A percentile compares a stretch with the other conserved stretches of the same genome.
Conservation (phyloP, 2,888 invertebrate genomes). For the Himalopsyche anomala region DNA sequence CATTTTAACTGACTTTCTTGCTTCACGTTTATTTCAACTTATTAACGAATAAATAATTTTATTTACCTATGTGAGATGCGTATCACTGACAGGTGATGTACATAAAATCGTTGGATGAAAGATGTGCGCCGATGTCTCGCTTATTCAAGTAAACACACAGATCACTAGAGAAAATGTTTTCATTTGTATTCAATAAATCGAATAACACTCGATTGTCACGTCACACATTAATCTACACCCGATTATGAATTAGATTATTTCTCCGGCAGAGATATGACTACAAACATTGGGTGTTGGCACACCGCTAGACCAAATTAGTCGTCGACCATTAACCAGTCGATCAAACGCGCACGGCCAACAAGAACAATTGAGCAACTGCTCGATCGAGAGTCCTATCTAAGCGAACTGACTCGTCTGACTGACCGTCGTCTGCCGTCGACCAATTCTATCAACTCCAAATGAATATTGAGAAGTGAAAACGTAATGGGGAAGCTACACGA, state of each 20-base stretch:
- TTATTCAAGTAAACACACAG: constrained; percentile 4
- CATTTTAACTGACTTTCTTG: too few species aligned
- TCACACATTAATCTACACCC: background rate
- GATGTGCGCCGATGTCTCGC: background rate
- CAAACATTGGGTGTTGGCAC: constrained; percentile 9
- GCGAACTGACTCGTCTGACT: too few species aligned
- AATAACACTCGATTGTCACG: constrained; percentile 3
- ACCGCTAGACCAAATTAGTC: constrained; percentile 14
- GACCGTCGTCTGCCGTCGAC: too few species aligned
- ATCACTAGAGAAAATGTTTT: background rate
- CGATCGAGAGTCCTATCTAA: background rate
- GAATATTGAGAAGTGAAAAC: too few species aligned
- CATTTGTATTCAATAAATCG: background rate
- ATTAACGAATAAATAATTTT: too few species aligned
- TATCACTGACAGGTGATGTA: background rate
- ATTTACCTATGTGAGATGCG: too few species aligned
- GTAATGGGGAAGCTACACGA: too few species aligned
- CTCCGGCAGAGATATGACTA: background rate
- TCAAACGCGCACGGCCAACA: background rate
- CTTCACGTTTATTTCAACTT: too few species aligned
- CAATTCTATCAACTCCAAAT: too few species aligned
- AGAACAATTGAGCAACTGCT: background rate
- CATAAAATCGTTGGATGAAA: background rate
- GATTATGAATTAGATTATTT: background rate
- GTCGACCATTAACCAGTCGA: background rate